Evolutionary conservation across 2,113 vertebrate genomes (phyloP), one percentile per base, ranked within the genome.

Genomic region (Notarius quadriscutis): DNA sequence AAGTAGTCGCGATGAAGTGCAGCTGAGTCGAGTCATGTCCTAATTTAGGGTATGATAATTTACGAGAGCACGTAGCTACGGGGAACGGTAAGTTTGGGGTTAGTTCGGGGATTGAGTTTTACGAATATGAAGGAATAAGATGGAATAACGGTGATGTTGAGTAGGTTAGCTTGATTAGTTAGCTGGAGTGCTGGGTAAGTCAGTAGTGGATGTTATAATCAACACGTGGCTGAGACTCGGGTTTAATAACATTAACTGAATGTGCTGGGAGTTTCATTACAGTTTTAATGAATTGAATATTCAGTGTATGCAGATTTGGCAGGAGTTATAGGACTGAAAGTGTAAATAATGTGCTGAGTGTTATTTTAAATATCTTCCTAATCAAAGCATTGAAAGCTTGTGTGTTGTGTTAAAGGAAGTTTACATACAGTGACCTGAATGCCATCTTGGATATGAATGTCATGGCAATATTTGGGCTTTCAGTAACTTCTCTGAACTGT

Each of bases 11-110:
- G 53, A 53, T 60, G 78, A 69, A 34, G 65, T 22, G 17, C 41
- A 41, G 20, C 14, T 41, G 86, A 77, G 72, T 65, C 51, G 69
- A 48, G 85, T 81, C 55, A 87, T 84, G 86, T 55, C 30, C 50
- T n/a, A 57, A 48, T 67, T 79, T 78, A 41, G 58, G 60, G 27
- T 25, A 8, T 22, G 50, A 84, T 30, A 1, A 20, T 78, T 87
- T 77, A 41, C 10, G 25, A 60, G 57, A 15, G 27, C 57, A 8
- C 8, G 72, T n/a, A 34, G 27, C 7, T 30, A 30, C 75, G 17
- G 27, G n/a, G 34, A 2, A 79, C 67, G 86, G 86, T 84, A 67
- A 83, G 86, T 25, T 0, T 75, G 20, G 18, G 25, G 30, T 34
- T 30, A 51, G 58, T 27, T 18, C 8, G 1, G 18, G 48, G 20